Evolutionary conservation across 2,113 vertebrate genomes (phyloP).

Genomic region (Eulemur rufifrons): DNA sequence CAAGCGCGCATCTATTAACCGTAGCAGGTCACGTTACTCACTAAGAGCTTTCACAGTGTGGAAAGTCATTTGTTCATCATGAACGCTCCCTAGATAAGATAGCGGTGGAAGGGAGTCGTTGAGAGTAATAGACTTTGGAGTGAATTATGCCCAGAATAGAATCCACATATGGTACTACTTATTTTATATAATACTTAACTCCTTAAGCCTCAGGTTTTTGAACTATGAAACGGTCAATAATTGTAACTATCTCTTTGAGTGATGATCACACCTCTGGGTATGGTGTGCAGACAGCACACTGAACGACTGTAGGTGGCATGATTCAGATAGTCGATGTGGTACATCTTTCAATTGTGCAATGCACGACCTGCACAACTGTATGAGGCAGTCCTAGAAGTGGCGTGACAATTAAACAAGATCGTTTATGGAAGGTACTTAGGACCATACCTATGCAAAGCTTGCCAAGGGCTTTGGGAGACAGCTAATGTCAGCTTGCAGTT

Average conservation of each 20-base stretch:
- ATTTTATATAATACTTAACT: too few species aligned
- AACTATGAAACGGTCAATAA: accelerated
- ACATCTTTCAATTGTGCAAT: accelerated
- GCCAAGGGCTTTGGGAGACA: too few species aligned
- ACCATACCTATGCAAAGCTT: too few species aligned
- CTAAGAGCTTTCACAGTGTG: accelerated
- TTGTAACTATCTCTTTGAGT: accelerated
- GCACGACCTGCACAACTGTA: accelerated
- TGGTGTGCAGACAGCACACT: accelerated
- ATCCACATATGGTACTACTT: accelerated
- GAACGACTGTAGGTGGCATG: accelerated
- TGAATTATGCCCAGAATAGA: accelerated
- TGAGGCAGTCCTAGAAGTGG: too few species aligned
- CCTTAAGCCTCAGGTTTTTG: not conserved
- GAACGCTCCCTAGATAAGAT: accelerated
- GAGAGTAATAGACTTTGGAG: not conserved
- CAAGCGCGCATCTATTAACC: not conserved
- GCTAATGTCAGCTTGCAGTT: not conserved
- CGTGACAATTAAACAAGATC: accelerated
- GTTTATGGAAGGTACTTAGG: accelerated
- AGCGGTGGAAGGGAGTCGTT: accelerated
- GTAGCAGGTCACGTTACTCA: accelerated
- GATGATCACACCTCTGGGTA: accelerated
- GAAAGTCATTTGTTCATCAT: accelerated
- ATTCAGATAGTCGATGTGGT: accelerated